Evolutionary conservation across 2,888 invertebrate species (phyloP).

Genomic region (Agrilus mali): DNA sequence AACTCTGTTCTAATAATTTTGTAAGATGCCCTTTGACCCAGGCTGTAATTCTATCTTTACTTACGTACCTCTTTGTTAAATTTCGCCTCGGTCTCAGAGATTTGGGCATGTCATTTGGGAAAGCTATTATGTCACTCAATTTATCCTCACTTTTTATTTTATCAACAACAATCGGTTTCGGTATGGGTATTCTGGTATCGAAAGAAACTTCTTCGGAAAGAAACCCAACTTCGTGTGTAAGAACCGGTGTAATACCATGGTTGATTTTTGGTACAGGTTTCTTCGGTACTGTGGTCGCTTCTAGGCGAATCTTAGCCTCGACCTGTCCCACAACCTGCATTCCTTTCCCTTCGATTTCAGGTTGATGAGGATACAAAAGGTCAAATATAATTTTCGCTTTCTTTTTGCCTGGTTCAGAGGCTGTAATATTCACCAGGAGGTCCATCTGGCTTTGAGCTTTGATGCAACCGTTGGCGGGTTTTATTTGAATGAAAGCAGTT

Average conservation of each 20-base stretch:
- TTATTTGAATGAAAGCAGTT: constrained; percentile 32
- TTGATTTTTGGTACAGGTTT: constrained; percentile 20
- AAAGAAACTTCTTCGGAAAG: constrained; percentile 23
- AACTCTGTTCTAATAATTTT: too few species aligned
- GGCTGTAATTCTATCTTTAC: too few species aligned
- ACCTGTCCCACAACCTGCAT: constrained; percentile 13
- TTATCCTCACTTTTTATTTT: constrained; percentile 12
- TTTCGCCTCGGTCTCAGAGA: constrained; percentile 21
- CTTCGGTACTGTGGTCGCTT: constrained; percentile 6
- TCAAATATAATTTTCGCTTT: constrained; percentile 17
- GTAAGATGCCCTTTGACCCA: too few species aligned
- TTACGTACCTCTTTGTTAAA: too few species aligned
- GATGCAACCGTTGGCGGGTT: constrained; percentile 32
- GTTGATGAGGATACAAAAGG: constrained; percentile 15
- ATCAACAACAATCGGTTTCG: constrained; percentile 18
- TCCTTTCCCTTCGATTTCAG: constrained; percentile 7
- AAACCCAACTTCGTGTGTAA: constrained; percentile 27
- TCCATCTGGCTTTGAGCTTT: constrained; percentile 28
- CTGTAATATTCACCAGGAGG: constrained; percentile 20
- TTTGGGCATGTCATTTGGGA: constrained; percentile 29
- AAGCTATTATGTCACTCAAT: constrained; percentile 25
- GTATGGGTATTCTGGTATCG: constrained; percentile 18
- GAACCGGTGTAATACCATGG: constrained; percentile 25
- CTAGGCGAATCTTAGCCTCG: constrained; percentile 10
- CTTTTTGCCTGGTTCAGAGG: constrained; percentile 17